Evolutionary conservation across 2,888 invertebrate species (phyloP).

Genomic region (Orchestes rusci): DNA sequence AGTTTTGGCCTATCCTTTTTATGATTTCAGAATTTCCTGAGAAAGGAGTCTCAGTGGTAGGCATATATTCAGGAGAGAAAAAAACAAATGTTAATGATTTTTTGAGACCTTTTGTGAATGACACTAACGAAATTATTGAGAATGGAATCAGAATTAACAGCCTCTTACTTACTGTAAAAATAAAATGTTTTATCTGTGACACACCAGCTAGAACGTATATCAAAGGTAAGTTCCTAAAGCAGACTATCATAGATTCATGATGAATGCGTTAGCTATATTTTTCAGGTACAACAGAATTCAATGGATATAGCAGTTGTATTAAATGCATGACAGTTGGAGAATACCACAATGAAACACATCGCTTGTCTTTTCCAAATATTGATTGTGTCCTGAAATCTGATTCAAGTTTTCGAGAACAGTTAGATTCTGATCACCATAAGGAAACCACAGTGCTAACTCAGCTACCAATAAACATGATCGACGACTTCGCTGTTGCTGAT

Average conservation of each 20-base stretch:
- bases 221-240: conserved; percentile 1
- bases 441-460: not conserved
- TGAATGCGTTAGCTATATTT: no score
- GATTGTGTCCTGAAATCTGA: conserved; percentile 22
- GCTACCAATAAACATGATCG: not conserved
- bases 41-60: not conserved
- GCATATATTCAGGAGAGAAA: conserved; percentile 2
- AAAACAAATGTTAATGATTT: conserved; percentile 1
- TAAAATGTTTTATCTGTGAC: conserved; percentile 6
- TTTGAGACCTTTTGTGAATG: not conserved
- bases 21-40: conserved; percentile 4
- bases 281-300: conserved; percentile 5
- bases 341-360: not conserved
- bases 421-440: not conserved
- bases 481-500: conserved; percentile 13
- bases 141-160: not conserved
- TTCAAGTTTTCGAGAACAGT: conserved; percentile 20
- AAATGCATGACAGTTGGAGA: conserved; percentile 3
- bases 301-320: conserved; percentile 3
- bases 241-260: no score
- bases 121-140: not conserved
- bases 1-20: conserved; percentile 17
- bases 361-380: conserved; percentile 14
- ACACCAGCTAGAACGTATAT: conserved; percentile 4
- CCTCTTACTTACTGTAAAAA: not conserved